Base-by-base conservation (phyloP, 2,888 invertebrate genomes). In the Beris morrisii region DNA sequence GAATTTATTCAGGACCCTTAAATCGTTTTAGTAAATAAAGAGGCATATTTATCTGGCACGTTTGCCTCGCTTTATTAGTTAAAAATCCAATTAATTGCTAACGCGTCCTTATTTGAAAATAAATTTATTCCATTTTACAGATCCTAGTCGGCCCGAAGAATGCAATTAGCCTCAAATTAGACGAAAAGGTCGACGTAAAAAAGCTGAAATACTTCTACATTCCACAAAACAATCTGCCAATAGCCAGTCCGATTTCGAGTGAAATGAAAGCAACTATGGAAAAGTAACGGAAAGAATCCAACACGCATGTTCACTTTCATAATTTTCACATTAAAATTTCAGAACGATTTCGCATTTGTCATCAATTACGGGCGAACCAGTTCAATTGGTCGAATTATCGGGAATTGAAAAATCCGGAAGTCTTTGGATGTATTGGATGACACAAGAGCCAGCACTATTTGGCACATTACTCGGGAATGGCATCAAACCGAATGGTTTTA, bases 361-460 rank as follows among this genome's bases (percentile, higher is more conserved):
- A 28, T 76, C 78, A 4, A 70, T 81, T 0, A 76, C 78, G 0
- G 81, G 78, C 0, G 64, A 74, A 9, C 73, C 70, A 50, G 65
- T 80, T 68, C 0, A 81, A 78, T 5, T 73, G 71, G 71, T 76
- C 63, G 44, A 73, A 28, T 58, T 81, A 15, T 78, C 79, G 0
- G 73, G 77, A 11, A 72, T 75, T 2, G 73, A 80, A 50, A 64
- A 87, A 73, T 85, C 87, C 74, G 85, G 82, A 68, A 83, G 84
- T 69, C 78, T 92, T 72, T 93, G 92, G 92, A 83, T 87, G 31
- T 88, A 89, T 77, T 87, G 87, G 85, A 89, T 93, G 88, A 83
- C 84, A 0, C 83, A 85, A 73, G 93, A 93, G 78, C 80, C 82
- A 0, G 82, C 84, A 3, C 82, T 85, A 75, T 92, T 92, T 75